Percentiles rank a stretch among this genome's conserved stretches.
Conservation (phyloP, 2,797 vertebrate species). For the Acestrorhynchus altus region DNA sequence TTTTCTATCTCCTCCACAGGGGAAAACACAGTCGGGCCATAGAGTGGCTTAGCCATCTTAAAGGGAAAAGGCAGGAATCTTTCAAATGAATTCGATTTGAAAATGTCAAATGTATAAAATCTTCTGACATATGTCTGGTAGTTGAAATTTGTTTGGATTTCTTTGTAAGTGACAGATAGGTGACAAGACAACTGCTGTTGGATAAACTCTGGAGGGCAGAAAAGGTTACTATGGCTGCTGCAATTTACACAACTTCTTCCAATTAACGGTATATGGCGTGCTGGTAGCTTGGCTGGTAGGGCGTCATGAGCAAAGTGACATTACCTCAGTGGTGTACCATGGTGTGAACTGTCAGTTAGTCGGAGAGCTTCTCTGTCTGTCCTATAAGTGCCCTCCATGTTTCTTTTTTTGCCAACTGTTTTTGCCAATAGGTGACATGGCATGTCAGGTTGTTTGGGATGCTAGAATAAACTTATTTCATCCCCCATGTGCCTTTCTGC, state of each 20-base stretch:
- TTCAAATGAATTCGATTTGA: background rate
- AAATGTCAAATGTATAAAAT: too few relatives aligned
- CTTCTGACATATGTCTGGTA: too few relatives aligned
- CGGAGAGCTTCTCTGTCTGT: constrained; percentile 44
- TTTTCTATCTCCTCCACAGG: background rate
- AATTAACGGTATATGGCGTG: constrained; percentile 63
- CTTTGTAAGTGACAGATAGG: background rate
- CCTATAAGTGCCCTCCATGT: constrained; percentile 54
- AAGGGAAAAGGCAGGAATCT: background rate
- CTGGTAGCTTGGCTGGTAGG: constrained; percentile 42
- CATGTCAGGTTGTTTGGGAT: background rate
- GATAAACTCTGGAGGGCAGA: constrained; percentile 3
- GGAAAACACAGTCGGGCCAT: constrained; percentile 21
- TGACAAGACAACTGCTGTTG: background rate
- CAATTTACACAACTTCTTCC: constrained; percentile 52
- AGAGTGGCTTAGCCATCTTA: background rate
- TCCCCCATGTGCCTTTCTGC: background rate
- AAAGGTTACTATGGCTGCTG: constrained; percentile 53
- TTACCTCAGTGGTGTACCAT: constrained; percentile 54
- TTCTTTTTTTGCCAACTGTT: constrained; percentile 31
- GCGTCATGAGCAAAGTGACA: constrained; percentile 61
- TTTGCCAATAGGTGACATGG: constrained; percentile 16
- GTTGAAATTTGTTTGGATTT: background rate
- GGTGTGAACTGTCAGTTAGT: constrained; percentile 47
- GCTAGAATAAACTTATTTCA: constrained; percentile 48